Evolutionary conservation across 2,888 invertebrate genomes (phyloP), one percentile per base, ranked within the genome.

Genomic region (Lithodes maja): DNA sequence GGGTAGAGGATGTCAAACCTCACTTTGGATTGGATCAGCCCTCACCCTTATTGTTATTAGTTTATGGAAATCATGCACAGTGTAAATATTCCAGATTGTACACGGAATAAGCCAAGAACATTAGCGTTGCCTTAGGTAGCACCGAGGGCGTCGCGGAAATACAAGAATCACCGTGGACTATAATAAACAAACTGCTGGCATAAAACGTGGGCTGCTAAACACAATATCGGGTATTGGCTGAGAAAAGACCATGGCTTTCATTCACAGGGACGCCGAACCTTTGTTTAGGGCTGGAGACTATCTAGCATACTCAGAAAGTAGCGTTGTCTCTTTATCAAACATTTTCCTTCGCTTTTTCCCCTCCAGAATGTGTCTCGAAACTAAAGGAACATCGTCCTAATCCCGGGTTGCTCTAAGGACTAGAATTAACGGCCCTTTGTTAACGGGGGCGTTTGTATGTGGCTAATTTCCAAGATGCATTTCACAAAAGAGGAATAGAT

Each of bases 401-500:
- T 52, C 33, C 74, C 78, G 2, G 15, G 50, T n/a, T 50, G 83
- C 79, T 61, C 49, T 33, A 87, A 54, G 87, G 87, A 55, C 52
- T 55, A 61, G 61, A 86, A 55, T 86, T 55, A 86, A 55, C 17
- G 55, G n/a, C 61, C 54, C 12, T 17, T 68, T 77, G 81, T 82
- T 82, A 82, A 86, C 79, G 68, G 50, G 61, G 69, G 77, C 49
- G 83, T 54, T 79, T 78, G 87, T 83, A 87, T 87, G 87, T 84
- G 84, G 87, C 87, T 87, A 87, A 87, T 87, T 87, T 87, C 84
- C 83, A 61, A 87, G 87, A 87, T 87, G 87, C 87, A 87, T 87
- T 87, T 87, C 87, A 81, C 87, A 83, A 87, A 87, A 87, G 87
- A 87, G 87, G 87, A 87, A 83, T 84, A 87, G 84, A 87, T 87